Base-by-base conservation (phyloP, 2,797 vertebrate genomes). In the Selene dorsalis region DNA sequence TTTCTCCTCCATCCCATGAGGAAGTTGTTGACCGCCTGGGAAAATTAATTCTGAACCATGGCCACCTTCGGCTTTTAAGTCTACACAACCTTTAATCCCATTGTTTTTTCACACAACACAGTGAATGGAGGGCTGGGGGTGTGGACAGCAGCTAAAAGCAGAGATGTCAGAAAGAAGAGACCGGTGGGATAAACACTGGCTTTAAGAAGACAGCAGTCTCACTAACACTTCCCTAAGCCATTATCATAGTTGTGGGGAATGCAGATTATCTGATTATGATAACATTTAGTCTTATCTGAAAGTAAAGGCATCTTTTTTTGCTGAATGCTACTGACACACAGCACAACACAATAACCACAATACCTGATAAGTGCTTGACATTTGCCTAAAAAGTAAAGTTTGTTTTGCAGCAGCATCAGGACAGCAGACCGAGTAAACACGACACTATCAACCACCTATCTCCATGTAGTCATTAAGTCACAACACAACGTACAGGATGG, bases 21-120 rank as follows among this genome's bases (percentile, higher is more conserved):
- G 95, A 97, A 96, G 95, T 94, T 96, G 95, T 96, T 91, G 90
- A 94, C 95, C 89, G 94, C 95, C 95, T 97, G 96, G 95, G 95
- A 97, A 94, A 96, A 96, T 86, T 68, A 62, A 91, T 88, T 90
- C 69, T 41, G 56, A 81, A 77, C 87, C 76, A 84, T 88, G 60
- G 69, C 61, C 85, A 84, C 80, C 70, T 82, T 69, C 28, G 68
- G 78, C 83, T 90, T 92, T 87, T 76, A 88, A 87, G 83, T 85
- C 56, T 39, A 43, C 4, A 5, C 68, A 58, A 74, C 66, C 78
- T 92, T 90, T 85, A 92, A 88, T 83, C 80, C 82, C 77, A 91
- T 93, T 93, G 92, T 93, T 91, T 8, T 73, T 69, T 56, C 66
- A 60, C 41, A 30, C 3, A 53, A 83, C 75, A 74, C 87, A 90